Conservation (phyloP, 2,113 vertebrate species). For the Merops nubicus region DNA sequence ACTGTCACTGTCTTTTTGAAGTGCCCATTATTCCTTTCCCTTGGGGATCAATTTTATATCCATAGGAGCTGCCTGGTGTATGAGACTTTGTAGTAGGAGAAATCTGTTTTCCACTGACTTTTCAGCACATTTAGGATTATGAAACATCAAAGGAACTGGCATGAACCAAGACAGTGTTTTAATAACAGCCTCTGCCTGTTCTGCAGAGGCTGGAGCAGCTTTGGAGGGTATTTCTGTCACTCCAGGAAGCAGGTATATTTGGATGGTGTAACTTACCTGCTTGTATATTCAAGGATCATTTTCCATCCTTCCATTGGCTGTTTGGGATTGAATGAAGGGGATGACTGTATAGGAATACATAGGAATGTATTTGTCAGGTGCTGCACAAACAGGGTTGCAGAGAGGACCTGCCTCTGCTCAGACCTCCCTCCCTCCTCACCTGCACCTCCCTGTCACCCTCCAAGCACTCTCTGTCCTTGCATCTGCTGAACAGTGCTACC, state of each 20-base stretch:
- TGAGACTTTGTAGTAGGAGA: not conserved
- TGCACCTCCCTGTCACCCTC: accelerated
- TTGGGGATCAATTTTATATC: not conserved
- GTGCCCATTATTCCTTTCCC: not conserved
- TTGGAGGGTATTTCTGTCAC: not conserved
- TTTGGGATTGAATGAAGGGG: not conserved
- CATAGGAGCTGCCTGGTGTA: not conserved
- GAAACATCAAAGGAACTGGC: not conserved
- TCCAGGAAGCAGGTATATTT: not conserved
- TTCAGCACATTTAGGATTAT: not conserved
- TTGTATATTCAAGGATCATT: not conserved
- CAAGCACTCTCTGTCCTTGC: not conserved
- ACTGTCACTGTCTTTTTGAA: not conserved
- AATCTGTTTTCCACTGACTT: constrained; percentile 5
- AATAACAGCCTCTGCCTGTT: not conserved
- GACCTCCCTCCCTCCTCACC: accelerated
- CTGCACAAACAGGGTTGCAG: not conserved
- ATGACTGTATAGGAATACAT: not conserved
- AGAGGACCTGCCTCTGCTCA: not conserved
- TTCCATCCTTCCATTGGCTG: not conserved
- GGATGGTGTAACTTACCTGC: not conserved
- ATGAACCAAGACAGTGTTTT: not conserved
- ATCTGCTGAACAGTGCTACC: accelerated
- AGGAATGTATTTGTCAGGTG: not conserved
- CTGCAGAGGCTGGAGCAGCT: not conserved